These are phyloP conservation scores for Octomys mimax DNA, from an alignment of 2,797 vertebrate genomes.

Conservation along the genomic window DNA sequence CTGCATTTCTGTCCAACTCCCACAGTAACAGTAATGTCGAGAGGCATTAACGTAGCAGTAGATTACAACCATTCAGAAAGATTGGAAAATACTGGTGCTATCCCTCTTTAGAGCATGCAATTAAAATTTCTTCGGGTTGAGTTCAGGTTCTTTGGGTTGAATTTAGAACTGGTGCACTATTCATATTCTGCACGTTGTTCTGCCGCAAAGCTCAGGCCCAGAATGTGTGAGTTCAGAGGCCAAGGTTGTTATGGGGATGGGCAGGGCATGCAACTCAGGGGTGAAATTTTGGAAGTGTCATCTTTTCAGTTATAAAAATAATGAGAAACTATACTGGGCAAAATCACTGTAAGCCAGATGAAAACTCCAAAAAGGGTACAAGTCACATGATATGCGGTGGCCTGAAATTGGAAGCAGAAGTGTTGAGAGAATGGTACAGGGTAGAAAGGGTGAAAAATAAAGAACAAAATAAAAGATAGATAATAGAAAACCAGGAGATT, in stretches of 20 bases:
- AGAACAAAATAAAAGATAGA: not conserved
- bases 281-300: not conserved
- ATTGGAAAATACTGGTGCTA: not conserved
- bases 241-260: not conserved
- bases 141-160: not conserved
- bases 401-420: not conserved
- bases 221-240: not conserved
- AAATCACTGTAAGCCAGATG: not conserved
- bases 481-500: not conserved
- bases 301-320: conserved; percentile 1
- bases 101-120: not conserved
- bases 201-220: not conserved
- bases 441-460: not conserved
- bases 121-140: not conserved
- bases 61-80: not conserved
- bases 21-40: not conserved
- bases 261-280: not conserved
- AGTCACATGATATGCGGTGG: not conserved
- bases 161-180: not conserved
- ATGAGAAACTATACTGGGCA: not conserved
- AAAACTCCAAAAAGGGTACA: not conserved
- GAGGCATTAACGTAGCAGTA: not conserved
- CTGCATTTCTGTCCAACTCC: not conserved
- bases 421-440: not conserved
- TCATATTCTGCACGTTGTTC: not conserved